Percentiles rank a stretch among this genome's conserved stretches.
These are phyloP conservation scores for Stegodyphus dumicola DNA, from an alignment of 1,140 invertebrate genomes.

Conservation along the genomic window DNA sequence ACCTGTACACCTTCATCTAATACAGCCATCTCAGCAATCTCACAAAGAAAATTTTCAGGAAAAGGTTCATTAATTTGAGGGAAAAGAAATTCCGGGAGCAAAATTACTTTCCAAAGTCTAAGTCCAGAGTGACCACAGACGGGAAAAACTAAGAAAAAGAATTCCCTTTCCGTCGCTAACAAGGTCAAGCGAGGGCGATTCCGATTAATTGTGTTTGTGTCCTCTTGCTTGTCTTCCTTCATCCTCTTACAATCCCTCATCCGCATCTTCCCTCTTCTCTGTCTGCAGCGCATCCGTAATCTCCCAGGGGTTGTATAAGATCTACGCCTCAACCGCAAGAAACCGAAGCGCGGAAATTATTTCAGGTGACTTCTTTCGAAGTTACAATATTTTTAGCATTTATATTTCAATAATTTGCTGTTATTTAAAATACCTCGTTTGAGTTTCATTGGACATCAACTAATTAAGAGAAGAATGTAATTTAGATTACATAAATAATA, in stretches of 20 bases:
- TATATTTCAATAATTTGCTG: no score
- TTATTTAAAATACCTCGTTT: no score
- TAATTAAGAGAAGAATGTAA: no score
- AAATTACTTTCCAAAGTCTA: not conserved
- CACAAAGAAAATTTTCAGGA: not conserved
- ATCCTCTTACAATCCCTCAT: constrained; percentile 52
- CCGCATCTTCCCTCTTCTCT: constrained; percentile 6
- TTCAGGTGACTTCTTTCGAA: no score
- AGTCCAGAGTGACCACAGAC: constrained; percentile 7
- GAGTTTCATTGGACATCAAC: no score
- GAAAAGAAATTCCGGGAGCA: not conserved
- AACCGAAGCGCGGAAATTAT: no score
- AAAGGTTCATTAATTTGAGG: not conserved
- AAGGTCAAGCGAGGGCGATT: constrained; percentile 55
- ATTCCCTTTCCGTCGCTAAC: constrained; percentile 8
- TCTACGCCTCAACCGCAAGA: not conserved
- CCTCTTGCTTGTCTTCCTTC: constrained; percentile 52
- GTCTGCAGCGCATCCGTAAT: no score
- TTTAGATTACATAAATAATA: no score
- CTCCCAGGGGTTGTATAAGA: no score
- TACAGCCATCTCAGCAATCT: not conserved
- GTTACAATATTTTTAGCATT: no score
- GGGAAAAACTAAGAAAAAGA: constrained; percentile 13
- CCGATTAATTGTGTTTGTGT: constrained; percentile 57
- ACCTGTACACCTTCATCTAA: no score